Evolutionary conservation across 2,113 vertebrate genomes (phyloP), one percentile per base, ranked within the genome.

Genomic region (Mormoops blainvillei): DNA sequence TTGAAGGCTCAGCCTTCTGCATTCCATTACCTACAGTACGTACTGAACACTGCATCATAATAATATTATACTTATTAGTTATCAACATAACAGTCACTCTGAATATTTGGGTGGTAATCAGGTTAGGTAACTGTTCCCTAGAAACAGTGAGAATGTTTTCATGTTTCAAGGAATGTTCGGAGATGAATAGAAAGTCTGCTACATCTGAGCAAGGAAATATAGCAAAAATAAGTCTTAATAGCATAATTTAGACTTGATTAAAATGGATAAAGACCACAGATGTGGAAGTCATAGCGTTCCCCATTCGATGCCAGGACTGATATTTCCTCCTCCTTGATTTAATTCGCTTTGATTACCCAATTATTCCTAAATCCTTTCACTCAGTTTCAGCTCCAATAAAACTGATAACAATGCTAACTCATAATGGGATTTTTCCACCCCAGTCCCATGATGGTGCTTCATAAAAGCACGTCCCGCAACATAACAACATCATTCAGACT

Each of bases 201-300:
- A 78, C 19, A 38, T 97, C 97, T 97, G 58, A 98, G 96, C 82
- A 38, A 92, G 73, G 73, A 93, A 97, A 96, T 88, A 65, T 43
- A 61, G 28, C 86, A 95, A 96, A 97, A 97, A 71, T 87, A 97
- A 97, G 94, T 87, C 96, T 97, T 97, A 96, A 97, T 91, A 90
- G 97, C 97, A 88, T 95, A 94, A 97, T 76, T 96, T 91, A 87
- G 91, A 98, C 94, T 96, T 97, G 96, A 90, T 95, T 91, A 97
- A 98, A 94, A 97, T 70, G 91, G 93, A 95, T 90, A 94, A 96
- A 95, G 96, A 91, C 78, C 87, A 89, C 96, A 97, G 97, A 97
- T 96, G 97, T 81, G 89, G 91, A 84, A 93, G 97, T 87, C 95
- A 68, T 7, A 73, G 45, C 56, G 1, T 1, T 76, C 82, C 90